Conservation (phyloP, 2,113 vertebrate species). For the Tupaia chinensis region DNA sequence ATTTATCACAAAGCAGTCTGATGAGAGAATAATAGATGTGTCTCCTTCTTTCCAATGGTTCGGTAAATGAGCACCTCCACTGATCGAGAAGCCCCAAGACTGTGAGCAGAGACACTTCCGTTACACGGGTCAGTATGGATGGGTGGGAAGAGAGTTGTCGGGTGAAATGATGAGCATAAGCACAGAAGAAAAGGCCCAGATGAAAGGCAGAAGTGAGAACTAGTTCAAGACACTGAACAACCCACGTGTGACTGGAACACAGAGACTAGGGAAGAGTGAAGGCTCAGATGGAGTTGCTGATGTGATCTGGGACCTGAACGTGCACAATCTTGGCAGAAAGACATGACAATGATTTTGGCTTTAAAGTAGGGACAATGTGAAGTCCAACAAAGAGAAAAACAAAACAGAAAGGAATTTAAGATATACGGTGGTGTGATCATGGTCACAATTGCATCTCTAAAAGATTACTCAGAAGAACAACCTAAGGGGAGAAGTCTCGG, state of each 20-base stretch:
- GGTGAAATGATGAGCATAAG: neutral
- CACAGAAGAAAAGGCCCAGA: neutral
- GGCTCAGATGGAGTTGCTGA: neutral
- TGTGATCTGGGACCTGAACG: neutral
- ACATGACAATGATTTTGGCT: neutral
- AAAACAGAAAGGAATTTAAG: neutral
- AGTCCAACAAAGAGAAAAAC: neutral
- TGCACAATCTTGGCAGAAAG: neutral
- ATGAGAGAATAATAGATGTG: neutral
- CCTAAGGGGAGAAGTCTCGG: neutral
- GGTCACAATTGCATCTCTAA: constrained; percentile 16
- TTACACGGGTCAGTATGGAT: neutral
- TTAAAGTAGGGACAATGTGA: neutral
- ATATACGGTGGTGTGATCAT: neutral
- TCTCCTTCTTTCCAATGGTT: neutral
- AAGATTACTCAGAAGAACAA: neutral
- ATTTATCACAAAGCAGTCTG: neutral
- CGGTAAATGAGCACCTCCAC: neutral
- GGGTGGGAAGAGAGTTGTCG: neutral
- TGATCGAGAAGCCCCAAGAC: neutral
- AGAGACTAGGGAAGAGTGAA: too few species aligned
- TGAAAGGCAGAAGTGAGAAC: neutral
- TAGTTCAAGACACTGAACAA: neutral
- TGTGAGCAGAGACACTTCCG: neutral
- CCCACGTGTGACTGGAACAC: neutral